These are phyloP conservation scores for Pomacea canaliculata DNA, from an alignment of 2,888 invertebrate genomes.

Conservation along the genomic window DNA sequence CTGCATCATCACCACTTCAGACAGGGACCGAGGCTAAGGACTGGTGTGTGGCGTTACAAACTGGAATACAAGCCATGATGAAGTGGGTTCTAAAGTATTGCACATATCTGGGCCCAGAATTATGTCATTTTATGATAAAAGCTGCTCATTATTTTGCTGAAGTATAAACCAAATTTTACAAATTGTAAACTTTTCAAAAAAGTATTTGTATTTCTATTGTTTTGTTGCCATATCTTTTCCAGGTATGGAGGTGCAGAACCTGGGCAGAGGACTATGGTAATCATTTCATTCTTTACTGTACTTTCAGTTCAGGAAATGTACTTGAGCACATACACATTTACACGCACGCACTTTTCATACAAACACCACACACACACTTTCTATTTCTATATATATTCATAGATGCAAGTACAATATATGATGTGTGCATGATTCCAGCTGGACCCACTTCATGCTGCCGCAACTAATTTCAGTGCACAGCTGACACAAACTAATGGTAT, in stretches of 20 bases:
- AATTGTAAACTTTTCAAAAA: no score
- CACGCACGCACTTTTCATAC: no score
- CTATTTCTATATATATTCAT: background rate
- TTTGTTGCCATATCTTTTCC: slow-evolving; percentile 20
- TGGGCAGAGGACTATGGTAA: slow-evolving; percentile 84
- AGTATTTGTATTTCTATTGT: background rate
- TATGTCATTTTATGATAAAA: no score
- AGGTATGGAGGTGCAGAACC: slow-evolving; percentile 80
- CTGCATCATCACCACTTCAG: slow-evolving; percentile 63
- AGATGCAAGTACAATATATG: no score
- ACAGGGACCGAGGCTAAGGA: slow-evolving; percentile 45
- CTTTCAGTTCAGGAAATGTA: no score
- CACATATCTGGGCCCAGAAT: no score
- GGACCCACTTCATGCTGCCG: slow-evolving; percentile 57
- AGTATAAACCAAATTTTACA: no score
- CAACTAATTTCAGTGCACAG: slow-evolving; percentile 39
- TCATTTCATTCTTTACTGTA: no score
- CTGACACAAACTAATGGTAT: slow-evolving; percentile 29
- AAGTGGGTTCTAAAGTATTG: slow-evolving; percentile 60
- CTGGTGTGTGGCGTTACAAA: slow-evolving; percentile 75
- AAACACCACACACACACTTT: no score
- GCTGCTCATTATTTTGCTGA: no score
- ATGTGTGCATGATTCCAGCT: slow-evolving; percentile 39
- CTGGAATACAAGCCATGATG: slow-evolving; percentile 75
- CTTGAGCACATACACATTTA: no score